Evolutionary conservation across 2,113 vertebrate genomes (phyloP), one percentile per base, ranked within the genome.

Genomic region (Spheniscus mendiculus): DNA sequence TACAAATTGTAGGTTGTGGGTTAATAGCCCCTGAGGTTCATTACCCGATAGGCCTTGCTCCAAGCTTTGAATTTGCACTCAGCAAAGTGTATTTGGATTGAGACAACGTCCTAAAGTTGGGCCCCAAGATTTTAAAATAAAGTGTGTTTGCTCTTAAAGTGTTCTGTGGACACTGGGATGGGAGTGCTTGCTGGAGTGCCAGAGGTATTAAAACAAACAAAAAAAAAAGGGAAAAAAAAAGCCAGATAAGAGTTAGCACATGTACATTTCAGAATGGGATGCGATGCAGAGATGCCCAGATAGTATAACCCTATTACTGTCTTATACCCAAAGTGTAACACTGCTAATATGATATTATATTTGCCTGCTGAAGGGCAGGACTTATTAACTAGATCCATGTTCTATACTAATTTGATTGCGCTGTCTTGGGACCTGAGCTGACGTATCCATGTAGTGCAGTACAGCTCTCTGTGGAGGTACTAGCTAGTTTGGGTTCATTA

Each of bases 1-100:
- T 97, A 98, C 98, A 98, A 98, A 98, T 93, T 98, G 98, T 96
- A 98, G 94, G 96, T 77, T 98, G 96, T 87, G 80, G 97, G 97
- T 98, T 98, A 97, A 98, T 98, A 97, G 94, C 80, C 96, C 95
- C 95, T 92, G 97, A 97, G 91, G 87, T 96, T 97, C 89, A 76
- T 52, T 76, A 97, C 97, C 97, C 96, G 0, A 30, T 87, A 97
- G 97, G 90, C 94, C 83, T 67, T 15, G 49, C 94, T 98, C 98
- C 98, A 98, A 74, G 84, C 88, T 92, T 96, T 97, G 86, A 84
- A 84, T 97, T 94, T 97, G 93, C 58, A 87, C 94, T 97, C 91
- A 55, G 12, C 76, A 94, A 97, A 97, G 96, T 95, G 56, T 76
- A 93, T 95, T 94, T 97, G 93, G 94, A 97, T 90, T 87, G 93